Evolutionary conservation across 2,113 vertebrate genomes (phyloP).

Genomic region (Nicator chloris): DNA sequence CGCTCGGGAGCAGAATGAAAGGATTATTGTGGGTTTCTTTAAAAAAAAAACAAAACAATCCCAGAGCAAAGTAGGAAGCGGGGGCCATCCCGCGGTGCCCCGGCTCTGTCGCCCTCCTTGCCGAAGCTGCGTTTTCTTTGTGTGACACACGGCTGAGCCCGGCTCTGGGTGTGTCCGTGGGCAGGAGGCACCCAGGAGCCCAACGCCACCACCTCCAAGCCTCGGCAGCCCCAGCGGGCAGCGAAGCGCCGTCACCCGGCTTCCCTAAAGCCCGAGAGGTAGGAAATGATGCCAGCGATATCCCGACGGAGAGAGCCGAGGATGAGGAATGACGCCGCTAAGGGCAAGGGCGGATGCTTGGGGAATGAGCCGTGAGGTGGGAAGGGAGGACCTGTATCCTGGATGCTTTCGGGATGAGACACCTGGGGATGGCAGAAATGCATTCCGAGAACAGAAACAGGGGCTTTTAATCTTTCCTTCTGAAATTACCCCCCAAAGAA

Average conservation of each 20-base stretch:
- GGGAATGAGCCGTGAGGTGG: not conserved
- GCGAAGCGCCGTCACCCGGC: not conserved
- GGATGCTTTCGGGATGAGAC: not conserved
- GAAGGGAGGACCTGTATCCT: not conserved
- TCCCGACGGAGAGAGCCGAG: not conserved
- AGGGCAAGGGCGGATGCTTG: not conserved
- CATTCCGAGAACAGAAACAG: not conserved
- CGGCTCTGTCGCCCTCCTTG: not conserved
- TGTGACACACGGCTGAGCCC: slow-evolving; percentile 58
- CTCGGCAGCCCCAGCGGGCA: not conserved
- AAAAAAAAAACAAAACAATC: not conserved
- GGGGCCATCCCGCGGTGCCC: slow-evolving; percentile 1
- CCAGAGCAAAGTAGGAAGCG: not conserved
- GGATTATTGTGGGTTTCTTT: not conserved
- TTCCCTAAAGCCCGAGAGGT: not conserved
- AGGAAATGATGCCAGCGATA: not conserved
- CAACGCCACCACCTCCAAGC: not conserved
- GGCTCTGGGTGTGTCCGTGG: slow-evolving; percentile 74
- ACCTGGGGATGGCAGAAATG: not conserved
- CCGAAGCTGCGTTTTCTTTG: slow-evolving; percentile 64
- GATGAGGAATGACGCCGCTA: not conserved
- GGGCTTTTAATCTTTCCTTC: not conserved
- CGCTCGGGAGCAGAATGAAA: not conserved
- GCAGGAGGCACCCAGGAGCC: slow-evolving; percentile 34
- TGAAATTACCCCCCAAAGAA: slow-evolving; percentile 19